phyloP scores from a whole-genome alignment of 1,140 invertebrate species.

The Ridgeia piscesae region DNA sequence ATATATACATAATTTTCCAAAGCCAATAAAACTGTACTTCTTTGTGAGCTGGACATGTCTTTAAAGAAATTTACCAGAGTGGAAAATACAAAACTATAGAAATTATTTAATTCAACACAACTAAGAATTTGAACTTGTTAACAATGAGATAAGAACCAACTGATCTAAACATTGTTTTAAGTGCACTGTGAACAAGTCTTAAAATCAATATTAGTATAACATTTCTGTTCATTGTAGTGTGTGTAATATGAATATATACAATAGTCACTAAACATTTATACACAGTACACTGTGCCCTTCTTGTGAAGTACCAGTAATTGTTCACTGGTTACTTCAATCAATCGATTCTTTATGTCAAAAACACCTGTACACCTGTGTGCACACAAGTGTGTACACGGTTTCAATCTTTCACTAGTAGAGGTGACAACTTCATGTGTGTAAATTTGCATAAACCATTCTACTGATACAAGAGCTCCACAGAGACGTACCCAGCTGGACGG shows the following conservation, averaged over 20 bases:
- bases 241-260: too few relatives aligned
- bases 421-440: background rate
- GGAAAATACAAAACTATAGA: background rate
- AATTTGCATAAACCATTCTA: background rate
- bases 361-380: background rate
- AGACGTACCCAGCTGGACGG: slow-evolving; percentile 24
- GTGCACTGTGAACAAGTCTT: too few relatives aligned
- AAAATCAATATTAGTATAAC: too few relatives aligned
- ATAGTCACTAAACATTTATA: too few relatives aligned
- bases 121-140: background rate
- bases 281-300: too few relatives aligned
- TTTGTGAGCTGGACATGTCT: background rate
- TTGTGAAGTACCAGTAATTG: background rate
- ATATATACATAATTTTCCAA: too few relatives aligned
- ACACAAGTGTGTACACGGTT: background rate
- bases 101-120: background rate
- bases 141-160: background rate
- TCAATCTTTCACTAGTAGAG: background rate
- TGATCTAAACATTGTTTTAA: too few relatives aligned
- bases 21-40: background rate
- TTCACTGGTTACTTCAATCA: background rate
- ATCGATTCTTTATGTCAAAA: background rate
- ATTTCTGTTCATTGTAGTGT: too few relatives aligned
- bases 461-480: background rate
- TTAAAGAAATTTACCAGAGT: background rate